Evolutionary conservation across 2,888 invertebrate species (phyloP), one percentile per base, ranked within the genome.

Genomic region (Drosophila flavopinicola): DNA sequence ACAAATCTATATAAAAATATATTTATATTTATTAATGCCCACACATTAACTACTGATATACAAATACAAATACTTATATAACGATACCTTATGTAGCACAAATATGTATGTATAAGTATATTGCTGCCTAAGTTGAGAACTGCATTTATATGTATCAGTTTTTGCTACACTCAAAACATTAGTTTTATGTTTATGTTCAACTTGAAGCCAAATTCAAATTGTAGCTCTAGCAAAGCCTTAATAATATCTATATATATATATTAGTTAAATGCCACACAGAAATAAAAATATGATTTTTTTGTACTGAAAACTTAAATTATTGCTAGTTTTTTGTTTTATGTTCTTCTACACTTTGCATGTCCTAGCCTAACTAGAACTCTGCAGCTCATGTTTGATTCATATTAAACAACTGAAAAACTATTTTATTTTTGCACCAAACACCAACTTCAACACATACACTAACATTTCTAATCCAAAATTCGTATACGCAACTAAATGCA

Each of bases 201-300:
- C 45, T 78, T 70, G 58, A 82, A 74, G 74, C 82, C 82, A 82
- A 85, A 84, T 75, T 78, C 33, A 75, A 65, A 61, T 58, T 61
- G 73, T 75, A 84, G 74, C 41, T 56, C 29, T 78, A 78, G 73
- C 48, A 41, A 65, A 69, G 38, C 10, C n/a, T 15, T 35, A 35
- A 64, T 56, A 37, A 53, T 42, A 52, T 49, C 48, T 58, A 59
- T 29, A 30, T 45, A 51, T 54, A 63, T 15, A 54, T 17, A 42
- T 47, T 71, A 80, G 69, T 44, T 42, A 56, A 79, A 64, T 70
- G 58, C 69, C 69, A 74, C 67, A 77, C 53, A 66, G 49, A 67
- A 59, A 77, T 75, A 78, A 73, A 73, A 58, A 77, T 65, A 75
- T 84, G 54, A 77, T 74, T 72, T 84, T 84, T 79, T 84, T 79